Percentiles rank a stretch among this genome's conserved stretches.
These are phyloP conservation scores for Tragelaphus buxtoni DNA, from an alignment of 2,113 vertebrate genomes.

Conservation along the genomic window DNA sequence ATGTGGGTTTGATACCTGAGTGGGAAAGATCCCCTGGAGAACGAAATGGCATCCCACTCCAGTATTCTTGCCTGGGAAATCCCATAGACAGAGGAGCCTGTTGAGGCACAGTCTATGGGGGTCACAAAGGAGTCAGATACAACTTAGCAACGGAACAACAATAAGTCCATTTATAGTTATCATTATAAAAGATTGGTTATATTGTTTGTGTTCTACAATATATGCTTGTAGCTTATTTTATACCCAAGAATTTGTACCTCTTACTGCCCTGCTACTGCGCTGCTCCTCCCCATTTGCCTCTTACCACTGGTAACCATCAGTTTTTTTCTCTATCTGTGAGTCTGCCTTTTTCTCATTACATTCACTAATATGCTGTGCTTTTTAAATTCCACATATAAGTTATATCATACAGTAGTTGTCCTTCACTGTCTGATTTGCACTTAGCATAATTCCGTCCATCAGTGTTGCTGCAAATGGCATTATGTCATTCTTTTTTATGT, in stretches of 20 bases:
- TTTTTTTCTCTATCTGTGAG: background rate
- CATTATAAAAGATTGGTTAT: background rate
- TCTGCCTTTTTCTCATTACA: background rate
- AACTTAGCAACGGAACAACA: background rate
- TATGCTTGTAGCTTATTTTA: background rate
- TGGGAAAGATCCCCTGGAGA: background rate
- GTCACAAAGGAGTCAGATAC: background rate
- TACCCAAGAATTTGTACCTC: background rate
- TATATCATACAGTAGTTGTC: background rate
- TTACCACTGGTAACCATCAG: background rate
- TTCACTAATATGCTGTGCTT: background rate
- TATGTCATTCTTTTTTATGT: background rate
- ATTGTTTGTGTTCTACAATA: background rate
- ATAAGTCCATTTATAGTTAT: background rate
- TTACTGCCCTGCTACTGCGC: background rate
- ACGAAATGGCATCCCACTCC: background rate
- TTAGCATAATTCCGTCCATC: background rate
- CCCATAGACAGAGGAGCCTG: background rate
- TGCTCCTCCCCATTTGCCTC: background rate
- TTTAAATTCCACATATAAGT: background rate
- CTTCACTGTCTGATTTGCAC: background rate
- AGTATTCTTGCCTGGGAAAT: background rate
- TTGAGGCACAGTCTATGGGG: background rate
- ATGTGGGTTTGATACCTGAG: rapidly evolving
- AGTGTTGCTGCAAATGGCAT: background rate